phyloP scores from a whole-genome alignment of 1,140 invertebrate genomes.

The Hestina assimilis region DNA sequence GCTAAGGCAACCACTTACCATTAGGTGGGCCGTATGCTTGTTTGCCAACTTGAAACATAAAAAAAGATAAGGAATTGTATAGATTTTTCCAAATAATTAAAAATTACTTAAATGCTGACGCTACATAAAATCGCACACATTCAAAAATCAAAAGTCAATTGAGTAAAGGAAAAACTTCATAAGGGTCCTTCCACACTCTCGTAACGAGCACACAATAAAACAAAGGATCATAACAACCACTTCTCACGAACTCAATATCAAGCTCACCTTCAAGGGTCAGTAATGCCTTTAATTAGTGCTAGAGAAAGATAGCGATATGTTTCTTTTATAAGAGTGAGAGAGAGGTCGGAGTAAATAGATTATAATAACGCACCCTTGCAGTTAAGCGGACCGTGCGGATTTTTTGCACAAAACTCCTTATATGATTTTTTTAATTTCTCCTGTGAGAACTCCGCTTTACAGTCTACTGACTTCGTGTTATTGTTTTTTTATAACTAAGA shows the following conservation, averaged over 20 bases:
- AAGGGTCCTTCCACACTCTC: conserved; percentile 48
- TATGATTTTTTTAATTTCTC: conserved; percentile 28
- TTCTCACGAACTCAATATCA: conserved; percentile 62
- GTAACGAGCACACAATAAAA: conserved; percentile 55
- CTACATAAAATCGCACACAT: conserved; percentile 23
- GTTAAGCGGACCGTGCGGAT: conserved; percentile 53
- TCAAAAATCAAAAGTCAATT: conserved; percentile 50
- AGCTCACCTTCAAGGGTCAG: conserved; percentile 61
- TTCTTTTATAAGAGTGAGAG: conserved; percentile 26
- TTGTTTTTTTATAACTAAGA: conserved; percentile 24
- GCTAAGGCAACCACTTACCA: too few relatives aligned
- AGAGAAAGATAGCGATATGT: conserved; percentile 39
- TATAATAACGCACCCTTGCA: conserved; percentile 60
- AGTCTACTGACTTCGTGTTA: conserved; percentile 53
- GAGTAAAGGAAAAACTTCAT: conserved; percentile 31
- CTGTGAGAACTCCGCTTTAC: conserved; percentile 58
- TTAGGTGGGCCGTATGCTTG: too few relatives aligned
- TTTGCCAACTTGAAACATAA: too few relatives aligned
- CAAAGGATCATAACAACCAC: conserved; percentile 72
- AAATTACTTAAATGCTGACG: background rate
- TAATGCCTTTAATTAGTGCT: conserved; percentile 65
- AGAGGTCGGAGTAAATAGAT: conserved; percentile 41
- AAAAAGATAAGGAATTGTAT: too few relatives aligned
- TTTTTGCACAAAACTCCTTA: conserved; percentile 45
- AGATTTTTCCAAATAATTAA: too few relatives aligned